phyloP scores from a whole-genome alignment of 2,797 vertebrate genomes.

The Lacerta agilis region DNA sequence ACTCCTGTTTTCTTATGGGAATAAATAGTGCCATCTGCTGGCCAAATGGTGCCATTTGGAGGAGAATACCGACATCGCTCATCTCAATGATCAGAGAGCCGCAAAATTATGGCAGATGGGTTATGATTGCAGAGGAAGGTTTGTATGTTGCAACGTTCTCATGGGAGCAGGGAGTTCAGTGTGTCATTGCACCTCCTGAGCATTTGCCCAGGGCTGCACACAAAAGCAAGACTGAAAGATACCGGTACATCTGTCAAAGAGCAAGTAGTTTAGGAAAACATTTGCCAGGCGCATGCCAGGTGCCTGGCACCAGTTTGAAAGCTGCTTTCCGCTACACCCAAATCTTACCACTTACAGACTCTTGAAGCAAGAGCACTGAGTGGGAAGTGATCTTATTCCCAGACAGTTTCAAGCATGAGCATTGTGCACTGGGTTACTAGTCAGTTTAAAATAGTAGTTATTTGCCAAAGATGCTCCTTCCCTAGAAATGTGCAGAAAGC shows the following conservation, averaged over 20 bases:
- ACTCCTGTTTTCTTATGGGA: slow-evolving; percentile 3
- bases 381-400: neutral
- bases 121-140: neutral
- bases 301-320: too few species aligned
- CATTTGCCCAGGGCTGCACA: too few species aligned
- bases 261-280: too few species aligned
- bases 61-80: neutral
- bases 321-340: neutral
- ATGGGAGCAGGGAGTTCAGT: too few species aligned
- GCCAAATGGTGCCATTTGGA: slow-evolving; percentile 10
- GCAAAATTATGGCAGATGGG: neutral
- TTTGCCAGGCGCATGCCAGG: too few species aligned
- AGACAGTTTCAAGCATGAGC: neutral
- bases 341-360: neutral
- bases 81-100: neutral
- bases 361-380: neutral
- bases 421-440: too few species aligned
- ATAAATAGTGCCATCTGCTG: slow-evolving; percentile 60
- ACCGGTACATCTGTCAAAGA: too few species aligned
- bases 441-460: neutral
- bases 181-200: too few species aligned
- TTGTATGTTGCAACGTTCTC: neutral
- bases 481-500: neutral
- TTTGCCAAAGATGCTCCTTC: neutral
- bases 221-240: too few species aligned